These are phyloP conservation scores for Rhamphomyia laevipes DNA, from an alignment of 2,888 invertebrate species.

Conservation along the genomic window DNA sequence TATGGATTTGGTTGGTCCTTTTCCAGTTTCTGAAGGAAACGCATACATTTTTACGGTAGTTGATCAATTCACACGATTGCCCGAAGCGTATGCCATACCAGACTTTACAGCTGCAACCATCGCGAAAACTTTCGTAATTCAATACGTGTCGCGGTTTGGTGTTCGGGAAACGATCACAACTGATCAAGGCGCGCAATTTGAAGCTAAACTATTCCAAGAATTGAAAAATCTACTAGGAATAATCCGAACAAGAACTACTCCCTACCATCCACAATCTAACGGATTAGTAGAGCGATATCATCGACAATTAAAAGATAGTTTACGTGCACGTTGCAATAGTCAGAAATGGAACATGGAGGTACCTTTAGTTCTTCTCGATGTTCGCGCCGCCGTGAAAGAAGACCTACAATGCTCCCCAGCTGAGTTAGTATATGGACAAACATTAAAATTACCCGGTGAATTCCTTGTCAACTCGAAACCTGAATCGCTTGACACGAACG, in stretches of 20 bases:
- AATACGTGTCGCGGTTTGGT: constrained; percentile 12
- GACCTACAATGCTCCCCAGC: background rate
- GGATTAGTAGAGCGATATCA: constrained; percentile 10
- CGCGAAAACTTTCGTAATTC: constrained; percentile 8
- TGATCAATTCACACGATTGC: constrained; percentile 12
- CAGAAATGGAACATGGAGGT: background rate
- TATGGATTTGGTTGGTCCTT: constrained; percentile 26
- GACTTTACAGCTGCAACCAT: constrained; percentile 10
- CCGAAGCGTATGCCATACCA: constrained; percentile 10
- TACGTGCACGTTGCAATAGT: constrained; percentile 1
- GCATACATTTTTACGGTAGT: constrained; percentile 10
- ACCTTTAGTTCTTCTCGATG: background rate
- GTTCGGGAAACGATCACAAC: constrained; percentile 7
- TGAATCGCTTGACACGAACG: background rate
- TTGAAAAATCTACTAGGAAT: constrained; percentile 3
- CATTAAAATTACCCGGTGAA: constrained; percentile 3
- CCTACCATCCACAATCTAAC: constrained; percentile 11
- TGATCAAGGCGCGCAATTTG: constrained; percentile 11
- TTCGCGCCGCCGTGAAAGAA: background rate
- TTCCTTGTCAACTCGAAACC: background rate
- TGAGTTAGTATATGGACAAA: constrained; percentile 9
- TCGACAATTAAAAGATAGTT: constrained; percentile 5
- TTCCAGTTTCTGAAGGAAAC: constrained; percentile 17
- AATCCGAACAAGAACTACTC: constrained; percentile 5
- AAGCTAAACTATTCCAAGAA: constrained; percentile 9